Percentiles rank a stretch among this genome's conserved stretches.
Evolutionary conservation across 2,797 vertebrate genomes (phyloP).

Genomic region (Helicolenus hilgendorfi): DNA sequence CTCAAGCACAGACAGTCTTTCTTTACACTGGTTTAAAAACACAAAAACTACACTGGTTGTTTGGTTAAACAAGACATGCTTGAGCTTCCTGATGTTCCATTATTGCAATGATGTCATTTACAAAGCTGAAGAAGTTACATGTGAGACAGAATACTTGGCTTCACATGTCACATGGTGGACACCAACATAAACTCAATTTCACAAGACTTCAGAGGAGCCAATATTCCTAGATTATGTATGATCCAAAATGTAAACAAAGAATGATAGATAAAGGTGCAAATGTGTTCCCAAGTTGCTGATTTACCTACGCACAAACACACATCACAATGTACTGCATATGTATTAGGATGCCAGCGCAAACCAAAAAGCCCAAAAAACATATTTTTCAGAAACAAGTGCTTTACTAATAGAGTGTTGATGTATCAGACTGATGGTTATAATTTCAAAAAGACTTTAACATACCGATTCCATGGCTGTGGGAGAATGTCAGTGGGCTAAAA

Average conservation of each 20-base stretch:
- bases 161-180: not conserved
- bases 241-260: not conserved
- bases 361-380: not conserved
- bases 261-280: not conserved
- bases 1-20: not conserved
- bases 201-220: not conserved
- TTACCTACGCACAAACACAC: not conserved
- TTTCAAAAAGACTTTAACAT: constrained; percentile 69
- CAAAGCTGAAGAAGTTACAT: not conserved
- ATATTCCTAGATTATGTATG: not conserved
- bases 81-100: not conserved
- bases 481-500: constrained; percentile 89
- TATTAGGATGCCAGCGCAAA: not conserved
- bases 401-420: not conserved
- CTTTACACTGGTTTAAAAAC: not conserved
- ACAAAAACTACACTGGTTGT: not conserved
- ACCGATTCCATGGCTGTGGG: constrained; percentile 93
- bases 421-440: constrained; percentile 4
- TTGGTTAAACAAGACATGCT: not conserved
- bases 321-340: not conserved
- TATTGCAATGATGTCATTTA: not conserved
- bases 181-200: not conserved
- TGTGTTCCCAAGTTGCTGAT: not conserved
- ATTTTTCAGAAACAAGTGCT: not conserved
- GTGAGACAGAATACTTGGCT: not conserved